Percentiles rank a stretch among this genome's conserved stretches.
Evolutionary conservation across 2,113 vertebrate species (phyloP).

Genomic region (Sinocyclocheilus anshuiensis): DNA sequence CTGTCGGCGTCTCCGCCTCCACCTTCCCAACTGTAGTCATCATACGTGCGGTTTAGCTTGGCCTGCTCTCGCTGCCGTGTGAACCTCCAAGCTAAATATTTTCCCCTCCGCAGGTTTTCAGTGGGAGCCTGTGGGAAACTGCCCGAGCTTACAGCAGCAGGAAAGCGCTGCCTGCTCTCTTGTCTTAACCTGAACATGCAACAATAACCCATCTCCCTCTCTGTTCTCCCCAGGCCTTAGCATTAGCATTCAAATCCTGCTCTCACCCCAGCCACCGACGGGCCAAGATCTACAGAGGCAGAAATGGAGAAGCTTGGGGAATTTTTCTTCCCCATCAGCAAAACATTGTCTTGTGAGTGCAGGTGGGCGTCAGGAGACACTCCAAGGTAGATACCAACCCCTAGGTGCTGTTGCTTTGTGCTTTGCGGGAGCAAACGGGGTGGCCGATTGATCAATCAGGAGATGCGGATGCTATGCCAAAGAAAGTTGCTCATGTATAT

Average conservation of each 20-base stretch:
- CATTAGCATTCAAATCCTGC: constrained; percentile 53
- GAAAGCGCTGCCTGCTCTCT: constrained; percentile 35
- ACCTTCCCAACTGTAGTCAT: constrained; percentile 47
- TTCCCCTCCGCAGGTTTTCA: constrained; percentile 73
- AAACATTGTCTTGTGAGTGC: constrained; percentile 63
- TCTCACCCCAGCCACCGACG: constrained; percentile 30
- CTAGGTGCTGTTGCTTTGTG: neutral
- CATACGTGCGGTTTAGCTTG: constrained; percentile 62
- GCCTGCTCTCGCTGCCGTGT: constrained; percentile 60
- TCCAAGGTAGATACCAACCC: constrained; percentile 54
- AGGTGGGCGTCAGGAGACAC: constrained; percentile 58
- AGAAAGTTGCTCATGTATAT: neutral
- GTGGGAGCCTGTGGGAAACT: constrained; percentile 73
- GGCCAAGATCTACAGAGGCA: constrained; percentile 65
- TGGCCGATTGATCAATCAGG: too few species aligned
- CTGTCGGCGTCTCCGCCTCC: constrained; percentile 54
- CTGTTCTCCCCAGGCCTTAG: constrained; percentile 50
- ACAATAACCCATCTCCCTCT: constrained; percentile 50
- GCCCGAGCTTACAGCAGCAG: constrained; percentile 58
- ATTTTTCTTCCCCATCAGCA: constrained; percentile 58
- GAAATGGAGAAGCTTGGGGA: constrained; percentile 57
- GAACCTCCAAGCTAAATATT: constrained; percentile 73
- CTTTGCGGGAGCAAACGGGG: neutral
- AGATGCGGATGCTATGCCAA: neutral
- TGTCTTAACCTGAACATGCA: constrained; percentile 63